Base-by-base conservation (phyloP, 2,113 vertebrate genomes). In the Podarcis muralis region DNA sequence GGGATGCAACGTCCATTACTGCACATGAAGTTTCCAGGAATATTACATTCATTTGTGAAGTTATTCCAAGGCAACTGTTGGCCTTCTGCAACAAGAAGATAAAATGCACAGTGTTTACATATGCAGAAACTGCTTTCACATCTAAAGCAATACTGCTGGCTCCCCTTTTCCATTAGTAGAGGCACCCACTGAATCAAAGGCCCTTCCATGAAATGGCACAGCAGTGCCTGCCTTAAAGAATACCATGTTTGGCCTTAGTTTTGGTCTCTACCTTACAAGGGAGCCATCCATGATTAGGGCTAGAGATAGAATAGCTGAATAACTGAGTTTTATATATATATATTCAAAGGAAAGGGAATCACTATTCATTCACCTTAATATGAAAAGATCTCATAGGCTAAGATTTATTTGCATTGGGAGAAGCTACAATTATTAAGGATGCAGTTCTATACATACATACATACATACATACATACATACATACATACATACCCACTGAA, bases 1-100 rank as follows among this genome's bases (percentile, higher is more conserved):
- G 98, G 98, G 93, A 99, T 98, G 80, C 99, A 99, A 92, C 97
- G 97, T 35, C 98, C 99, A 1, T 99, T 97, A 66, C 98, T 97
- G 89, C 99, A 99, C 98, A 98, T 98, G 96, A 99, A 99, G 95
- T 97, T 99, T 92, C 98, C 99, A 3, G 98, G 98, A 94, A 98
- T 98, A 97, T 99, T 99, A 93, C 99, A 99, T 94, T 99, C 98
- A 0, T 98, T 98, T 92, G 98, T 99, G 95, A 98, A 98, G 96
- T 99, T 99, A 95, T 98, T 99, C 93, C 98, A 98, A 16, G 98
- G 98, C 90, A 99, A 96, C 95, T 99, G 97, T 88, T 99, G 99
- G 96, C 98, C 97, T 94, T 99, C 99, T 99, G 96, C 1, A 0
- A 85, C 91, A 94, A 90, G 59, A 82, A 89, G 53, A 86, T 32